A percentile compares a stretch with the other conserved stretches of the same genome.
Evolutionary conservation across 2,888 invertebrate species (phyloP).

Genomic region (Azorinus chamasolen): DNA sequence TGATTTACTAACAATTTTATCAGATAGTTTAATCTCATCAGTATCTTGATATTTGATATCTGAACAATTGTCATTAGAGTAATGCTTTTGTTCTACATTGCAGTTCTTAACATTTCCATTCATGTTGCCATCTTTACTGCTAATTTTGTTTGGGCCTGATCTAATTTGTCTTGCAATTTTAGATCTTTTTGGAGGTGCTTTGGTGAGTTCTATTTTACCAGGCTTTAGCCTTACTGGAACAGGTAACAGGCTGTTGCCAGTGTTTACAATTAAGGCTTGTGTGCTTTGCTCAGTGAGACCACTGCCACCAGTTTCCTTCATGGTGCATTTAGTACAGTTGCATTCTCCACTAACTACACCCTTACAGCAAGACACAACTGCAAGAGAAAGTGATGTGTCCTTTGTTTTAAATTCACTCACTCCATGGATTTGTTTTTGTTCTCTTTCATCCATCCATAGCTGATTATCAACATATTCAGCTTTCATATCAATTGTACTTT

Average conservation of each 20-base stretch:
- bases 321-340: slow-evolving; percentile 25
- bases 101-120: neutral
- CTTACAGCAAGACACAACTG: slow-evolving; percentile 54
- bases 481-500: neutral
- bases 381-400: slow-evolving; percentile 28
- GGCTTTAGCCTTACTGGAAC: slow-evolving; percentile 24
- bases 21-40: neutral
- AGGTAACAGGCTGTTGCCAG: slow-evolving; percentile 35
- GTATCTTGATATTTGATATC: neutral
- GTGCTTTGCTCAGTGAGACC: neutral
- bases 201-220: slow-evolving; percentile 44
- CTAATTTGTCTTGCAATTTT: slow-evolving; percentile 17
- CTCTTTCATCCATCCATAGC: neutral
- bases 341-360: slow-evolving; percentile 44
- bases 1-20: slow-evolving; percentile 24
- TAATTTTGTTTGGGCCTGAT: neutral
- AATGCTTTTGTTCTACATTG: too few relatives aligned
- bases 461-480: neutral
- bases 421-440: neutral
- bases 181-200: slow-evolving; percentile 34
- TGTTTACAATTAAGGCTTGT: slow-evolving; percentile 7
- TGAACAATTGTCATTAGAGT: neutral
- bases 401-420: neutral
- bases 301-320: neutral
- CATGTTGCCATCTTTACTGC: neutral